Evolutionary conservation across 2,888 invertebrate species (phyloP).

Genomic region (Congeria kusceri): DNA sequence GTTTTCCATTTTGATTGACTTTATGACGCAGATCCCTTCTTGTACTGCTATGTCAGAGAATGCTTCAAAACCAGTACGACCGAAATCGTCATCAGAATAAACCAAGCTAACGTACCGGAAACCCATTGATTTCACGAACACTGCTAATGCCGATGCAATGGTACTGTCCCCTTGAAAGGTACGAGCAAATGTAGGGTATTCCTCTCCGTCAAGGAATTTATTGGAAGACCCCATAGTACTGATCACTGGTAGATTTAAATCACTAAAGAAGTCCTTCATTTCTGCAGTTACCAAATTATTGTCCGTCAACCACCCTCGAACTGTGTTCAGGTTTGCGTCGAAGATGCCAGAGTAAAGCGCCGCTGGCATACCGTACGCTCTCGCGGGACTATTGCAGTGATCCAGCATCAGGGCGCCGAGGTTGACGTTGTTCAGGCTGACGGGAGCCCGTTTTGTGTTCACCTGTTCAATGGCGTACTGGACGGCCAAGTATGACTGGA

Average conservation of each 20-base stretch:
- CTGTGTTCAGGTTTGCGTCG: slow-evolving; percentile 54
- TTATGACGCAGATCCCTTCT: slow-evolving; percentile 77
- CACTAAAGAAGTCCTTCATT: slow-evolving; percentile 77
- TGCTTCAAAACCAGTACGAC: slow-evolving; percentile 64
- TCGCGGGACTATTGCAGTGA: slow-evolving; percentile 74
- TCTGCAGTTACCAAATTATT: slow-evolving; percentile 69
- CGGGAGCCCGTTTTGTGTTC: slow-evolving; percentile 70
- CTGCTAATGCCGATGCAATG: slow-evolving; percentile 77
- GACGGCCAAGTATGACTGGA: slow-evolving; percentile 75
- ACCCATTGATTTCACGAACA: slow-evolving; percentile 73
- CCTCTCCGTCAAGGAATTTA: slow-evolving; percentile 65
- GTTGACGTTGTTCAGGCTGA: slow-evolving; percentile 68
- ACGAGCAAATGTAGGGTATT: slow-evolving; percentile 76
- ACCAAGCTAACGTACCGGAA: slow-evolving; percentile 77
- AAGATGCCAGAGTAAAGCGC: slow-evolving; percentile 75
- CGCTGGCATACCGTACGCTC: slow-evolving; percentile 73
- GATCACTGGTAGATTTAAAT: slow-evolving; percentile 86
- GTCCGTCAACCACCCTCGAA: slow-evolving; percentile 78
- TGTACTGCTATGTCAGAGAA: slow-evolving; percentile 67
- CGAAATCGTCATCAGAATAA: slow-evolving; percentile 73
- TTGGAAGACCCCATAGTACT: slow-evolving; percentile 75
- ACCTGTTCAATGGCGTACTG: slow-evolving; percentile 73
- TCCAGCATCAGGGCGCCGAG: slow-evolving; percentile 78
- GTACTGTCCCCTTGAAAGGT: slow-evolving; percentile 79
- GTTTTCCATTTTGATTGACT: slow-evolving; percentile 51